Percentiles rank a stretch among this genome's conserved stretches.
Evolutionary conservation across 1,140 invertebrate genomes (phyloP).

Genomic region (Papilio glaucus): DNA sequence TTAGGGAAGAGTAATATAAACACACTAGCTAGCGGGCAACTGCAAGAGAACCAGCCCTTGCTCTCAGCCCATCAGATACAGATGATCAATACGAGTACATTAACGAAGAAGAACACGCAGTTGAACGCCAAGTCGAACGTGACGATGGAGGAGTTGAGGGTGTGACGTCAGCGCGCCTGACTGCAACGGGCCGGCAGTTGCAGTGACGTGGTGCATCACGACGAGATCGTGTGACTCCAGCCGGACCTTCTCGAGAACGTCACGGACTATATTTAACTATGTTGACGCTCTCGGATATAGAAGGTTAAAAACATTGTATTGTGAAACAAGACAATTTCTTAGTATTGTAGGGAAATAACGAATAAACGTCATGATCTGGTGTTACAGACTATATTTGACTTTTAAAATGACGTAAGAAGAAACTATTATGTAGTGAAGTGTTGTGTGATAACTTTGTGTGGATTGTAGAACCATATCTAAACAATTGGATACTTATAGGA

Average conservation of each 20-base stretch:
- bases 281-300: slow-evolving; percentile 44
- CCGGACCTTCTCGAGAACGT: slow-evolving; percentile 80
- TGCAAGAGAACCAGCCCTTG: slow-evolving; percentile 86
- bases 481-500: neutral
- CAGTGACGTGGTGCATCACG: slow-evolving; percentile 80
- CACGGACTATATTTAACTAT: slow-evolving; percentile 68
- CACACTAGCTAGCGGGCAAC: slow-evolving; percentile 84
- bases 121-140: slow-evolving; percentile 85
- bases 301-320: slow-evolving; percentile 49
- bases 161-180: slow-evolving; percentile 88
- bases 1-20: slow-evolving; percentile 86
- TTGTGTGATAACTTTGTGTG: slow-evolving; percentile 13
- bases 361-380: neutral
- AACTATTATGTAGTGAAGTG: slow-evolving; percentile 25
- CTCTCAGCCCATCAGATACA: slow-evolving; percentile 87
- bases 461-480: slow-evolving; percentile 31
- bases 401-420: neutral
- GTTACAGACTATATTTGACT: neutral
- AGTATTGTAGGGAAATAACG: slow-evolving; percentile 27
- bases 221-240: slow-evolving; percentile 83
- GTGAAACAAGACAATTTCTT: slow-evolving; percentile 36
- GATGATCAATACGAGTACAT: slow-evolving; percentile 86
- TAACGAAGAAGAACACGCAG: slow-evolving; percentile 87
- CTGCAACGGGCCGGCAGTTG: slow-evolving; percentile 82
- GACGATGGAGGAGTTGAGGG: slow-evolving; percentile 90